These are phyloP conservation scores for Lasiommata megera DNA, from an alignment of 2,888 invertebrate species.

Conservation along the genomic window DNA sequence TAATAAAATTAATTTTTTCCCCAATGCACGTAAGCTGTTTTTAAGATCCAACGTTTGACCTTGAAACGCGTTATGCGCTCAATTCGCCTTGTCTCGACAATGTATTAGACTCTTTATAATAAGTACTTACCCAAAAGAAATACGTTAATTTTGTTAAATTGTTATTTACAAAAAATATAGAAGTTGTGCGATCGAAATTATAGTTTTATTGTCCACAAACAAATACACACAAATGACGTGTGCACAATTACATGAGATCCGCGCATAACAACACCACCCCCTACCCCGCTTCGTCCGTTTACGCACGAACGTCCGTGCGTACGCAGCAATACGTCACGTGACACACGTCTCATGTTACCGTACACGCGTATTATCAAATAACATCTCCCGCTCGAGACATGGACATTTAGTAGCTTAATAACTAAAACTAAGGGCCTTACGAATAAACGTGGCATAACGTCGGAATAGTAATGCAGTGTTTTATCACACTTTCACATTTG, in stretches of 20 bases:
- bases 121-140: conserved; percentile 67
- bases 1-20: too few species aligned
- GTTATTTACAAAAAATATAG: conserved; percentile 48
- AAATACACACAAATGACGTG: neutral
- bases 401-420: conserved; percentile 24
- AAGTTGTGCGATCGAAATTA: conserved; percentile 43
- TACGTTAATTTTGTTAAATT: conserved; percentile 50
- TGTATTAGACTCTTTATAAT: conserved; percentile 44
- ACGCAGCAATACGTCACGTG: neutral
- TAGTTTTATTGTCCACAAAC: conserved; percentile 39
- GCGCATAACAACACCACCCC: neutral
- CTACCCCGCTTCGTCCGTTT: neutral
- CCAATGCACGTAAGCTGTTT: too few species aligned
- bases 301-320: too few species aligned
- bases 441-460: too few species aligned
- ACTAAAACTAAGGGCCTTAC: too few species aligned
- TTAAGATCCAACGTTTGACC: too few species aligned
- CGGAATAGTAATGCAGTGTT: too few species aligned
- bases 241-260: neutral
- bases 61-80: too few species aligned
- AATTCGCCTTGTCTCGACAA: neutral
- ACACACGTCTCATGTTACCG: neutral
- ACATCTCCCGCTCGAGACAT: conserved; percentile 17
- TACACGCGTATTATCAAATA: neutral
- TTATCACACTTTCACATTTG: too few species aligned